Percentiles rank a stretch among this genome's conserved stretches.
phyloP scores from a whole-genome alignment of 2,888 invertebrate genomes.

The Macroteleia sp. region DNA sequence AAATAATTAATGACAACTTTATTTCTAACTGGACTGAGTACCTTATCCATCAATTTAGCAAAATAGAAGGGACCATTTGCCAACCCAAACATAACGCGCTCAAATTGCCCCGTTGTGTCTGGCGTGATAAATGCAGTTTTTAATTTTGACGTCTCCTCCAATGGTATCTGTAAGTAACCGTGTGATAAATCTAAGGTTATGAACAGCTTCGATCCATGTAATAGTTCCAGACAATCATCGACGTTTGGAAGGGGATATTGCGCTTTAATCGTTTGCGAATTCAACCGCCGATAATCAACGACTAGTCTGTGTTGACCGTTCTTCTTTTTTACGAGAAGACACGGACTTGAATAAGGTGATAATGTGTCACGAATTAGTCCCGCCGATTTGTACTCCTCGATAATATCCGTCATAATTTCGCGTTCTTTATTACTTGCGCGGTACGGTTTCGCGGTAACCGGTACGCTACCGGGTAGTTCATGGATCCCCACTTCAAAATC shows the following conservation, averaged over 20 bases:
- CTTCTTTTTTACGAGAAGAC: constrained; percentile 56
- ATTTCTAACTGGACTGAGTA: constrained; percentile 60
- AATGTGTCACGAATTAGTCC: constrained; percentile 64
- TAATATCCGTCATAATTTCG: constrained; percentile 35
- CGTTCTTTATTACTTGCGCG: constrained; percentile 41
- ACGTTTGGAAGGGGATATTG: constrained; percentile 58
- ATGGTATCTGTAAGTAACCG: constrained; percentile 57
- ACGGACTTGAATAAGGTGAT: constrained; percentile 63
- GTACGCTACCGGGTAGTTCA: constrained; percentile 11
- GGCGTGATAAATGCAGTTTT: constrained; percentile 67
- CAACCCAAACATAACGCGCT: constrained; percentile 70
- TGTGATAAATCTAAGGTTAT: constrained; percentile 31
- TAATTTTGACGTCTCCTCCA: constrained; percentile 43
- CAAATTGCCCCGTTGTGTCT: constrained; percentile 68
- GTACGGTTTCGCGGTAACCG: constrained; percentile 28
- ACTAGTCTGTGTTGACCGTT: constrained; percentile 52
- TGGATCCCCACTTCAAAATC: constrained; percentile 52
- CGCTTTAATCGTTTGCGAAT: constrained; percentile 48
- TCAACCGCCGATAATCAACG: constrained; percentile 56
- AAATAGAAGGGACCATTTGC: constrained; percentile 71
- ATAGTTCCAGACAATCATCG: constrained; percentile 57
- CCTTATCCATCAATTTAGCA: constrained; percentile 64
- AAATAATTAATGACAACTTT: constrained; percentile 68
- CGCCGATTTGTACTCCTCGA: constrained; percentile 45
- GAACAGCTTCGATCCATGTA: constrained; percentile 41